These are phyloP conservation scores for Dastarcus helophoroides DNA, from an alignment of 2,888 invertebrate species.

Conservation along the genomic window DNA sequence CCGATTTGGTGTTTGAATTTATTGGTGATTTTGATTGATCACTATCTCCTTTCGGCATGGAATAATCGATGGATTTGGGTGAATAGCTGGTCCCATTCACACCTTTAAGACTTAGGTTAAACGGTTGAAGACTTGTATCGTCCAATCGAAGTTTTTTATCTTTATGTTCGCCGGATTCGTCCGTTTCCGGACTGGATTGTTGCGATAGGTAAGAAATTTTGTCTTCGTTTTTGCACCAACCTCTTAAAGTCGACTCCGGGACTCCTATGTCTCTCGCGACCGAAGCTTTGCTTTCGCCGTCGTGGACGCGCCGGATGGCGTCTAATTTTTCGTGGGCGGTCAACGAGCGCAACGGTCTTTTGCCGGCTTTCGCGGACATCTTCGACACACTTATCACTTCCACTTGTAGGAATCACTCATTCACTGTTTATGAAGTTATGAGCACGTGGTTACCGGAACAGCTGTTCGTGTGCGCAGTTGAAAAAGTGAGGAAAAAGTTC, in stretches of 20 bases:
- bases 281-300: conserved; percentile 76
- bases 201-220: conserved; percentile 60
- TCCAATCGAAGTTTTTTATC: conserved; percentile 18
- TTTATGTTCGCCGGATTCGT: conserved; percentile 41
- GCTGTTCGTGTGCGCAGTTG: conserved; percentile 28
- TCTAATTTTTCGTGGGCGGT: conserved; percentile 69
- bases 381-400: conserved; percentile 9
- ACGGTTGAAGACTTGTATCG: conserved; percentile 27
- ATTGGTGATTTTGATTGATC: conserved; percentile 36
- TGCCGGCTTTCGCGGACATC: conserved; percentile 58
- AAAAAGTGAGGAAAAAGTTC: conserved; percentile 27
- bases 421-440: neutral
- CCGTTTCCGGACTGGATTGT: conserved; percentile 55
- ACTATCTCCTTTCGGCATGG: conserved; percentile 28
- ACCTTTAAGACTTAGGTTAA: conserved; percentile 28
- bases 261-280: conserved; percentile 78
- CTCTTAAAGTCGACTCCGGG: conserved; percentile 73
- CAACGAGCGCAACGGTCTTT: conserved; percentile 67
- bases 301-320: conserved; percentile 71
- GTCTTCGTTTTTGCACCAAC: conserved; percentile 81
- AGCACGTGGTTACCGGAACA: conserved; percentile 13
- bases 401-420: conserved; percentile 5
- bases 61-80: conserved; percentile 5
- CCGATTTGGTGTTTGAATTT: conserved; percentile 17
- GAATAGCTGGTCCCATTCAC: conserved; percentile 3